Percentiles rank a stretch among this genome's conserved stretches.
Evolutionary conservation across 2,113 vertebrate genomes (phyloP).

Genomic region (Hirundichthys speculiger): DNA sequence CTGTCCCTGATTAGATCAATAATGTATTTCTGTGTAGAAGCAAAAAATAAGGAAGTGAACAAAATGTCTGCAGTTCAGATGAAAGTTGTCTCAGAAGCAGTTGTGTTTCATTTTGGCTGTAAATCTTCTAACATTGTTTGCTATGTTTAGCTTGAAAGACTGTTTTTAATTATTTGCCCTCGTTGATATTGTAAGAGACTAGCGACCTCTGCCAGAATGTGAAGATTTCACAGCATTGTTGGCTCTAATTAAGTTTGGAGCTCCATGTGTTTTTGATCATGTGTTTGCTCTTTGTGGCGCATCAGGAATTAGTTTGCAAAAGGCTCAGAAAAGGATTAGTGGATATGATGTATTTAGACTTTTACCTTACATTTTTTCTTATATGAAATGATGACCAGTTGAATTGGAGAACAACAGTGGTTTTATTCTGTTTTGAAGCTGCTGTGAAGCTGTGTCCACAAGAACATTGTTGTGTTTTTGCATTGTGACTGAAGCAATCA

Average conservation of each 20-base stretch:
- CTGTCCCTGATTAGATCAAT: no score
- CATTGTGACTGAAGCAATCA: conserved; percentile 7
- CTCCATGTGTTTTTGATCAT: conserved; percentile 60
- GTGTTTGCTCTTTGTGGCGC: conserved; percentile 12
- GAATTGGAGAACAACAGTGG: background rate
- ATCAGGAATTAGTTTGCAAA: conserved; percentile 38
- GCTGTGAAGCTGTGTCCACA: background rate
- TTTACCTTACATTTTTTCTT: no score
- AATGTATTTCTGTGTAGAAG: no score
- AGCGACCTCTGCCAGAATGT: background rate
- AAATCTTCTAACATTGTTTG: conserved; percentile 30
- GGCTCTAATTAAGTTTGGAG: conserved; percentile 34
- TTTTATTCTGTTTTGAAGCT: conserved; percentile 9
- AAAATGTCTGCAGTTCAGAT: no score
- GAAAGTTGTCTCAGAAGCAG: conserved; percentile 14
- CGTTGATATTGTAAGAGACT: conserved; percentile 7
- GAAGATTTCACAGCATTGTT: conserved; percentile 18
- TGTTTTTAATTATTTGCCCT: conserved; percentile 6
- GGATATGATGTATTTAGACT: background rate
- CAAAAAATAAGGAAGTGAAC: no score
- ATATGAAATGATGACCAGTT: background rate
- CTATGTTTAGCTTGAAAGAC: conserved; percentile 36
- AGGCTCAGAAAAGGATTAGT: no score
- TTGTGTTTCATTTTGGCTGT: background rate
- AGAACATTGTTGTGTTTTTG: conserved; percentile 6